Conservation (phyloP, 2,113 vertebrate species). For the Caranx melampygus region DNA sequence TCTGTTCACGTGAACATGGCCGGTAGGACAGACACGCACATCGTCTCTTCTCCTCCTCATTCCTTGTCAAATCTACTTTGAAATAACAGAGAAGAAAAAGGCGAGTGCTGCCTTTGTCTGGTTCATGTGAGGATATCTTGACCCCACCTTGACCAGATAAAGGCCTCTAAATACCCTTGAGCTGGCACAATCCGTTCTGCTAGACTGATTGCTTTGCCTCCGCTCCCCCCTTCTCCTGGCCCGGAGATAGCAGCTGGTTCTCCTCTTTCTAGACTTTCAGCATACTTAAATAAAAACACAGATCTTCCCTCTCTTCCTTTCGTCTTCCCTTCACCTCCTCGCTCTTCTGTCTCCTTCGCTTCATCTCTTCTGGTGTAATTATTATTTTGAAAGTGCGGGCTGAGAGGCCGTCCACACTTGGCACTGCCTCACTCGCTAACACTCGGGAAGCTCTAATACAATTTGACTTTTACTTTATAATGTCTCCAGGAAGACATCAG, state of each 20-base stretch:
- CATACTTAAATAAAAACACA: conserved; percentile 75
- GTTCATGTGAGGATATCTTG: conserved; percentile 64
- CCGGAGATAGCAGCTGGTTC: conserved; percentile 78
- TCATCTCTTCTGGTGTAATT: conserved; percentile 74
- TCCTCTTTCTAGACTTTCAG: conserved; percentile 75
- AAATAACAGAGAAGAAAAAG: not conserved
- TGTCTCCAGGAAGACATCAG: conserved; percentile 75
- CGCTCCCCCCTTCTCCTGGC: conserved; percentile 41
- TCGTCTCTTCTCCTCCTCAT: not conserved
- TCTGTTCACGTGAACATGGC: too few species aligned
- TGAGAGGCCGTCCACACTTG: conserved; percentile 70
- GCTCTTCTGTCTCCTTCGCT: conserved; percentile 60
- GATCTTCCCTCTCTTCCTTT: conserved; percentile 63
- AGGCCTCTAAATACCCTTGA: conserved; percentile 30
- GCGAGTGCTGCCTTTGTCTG: conserved; percentile 9
- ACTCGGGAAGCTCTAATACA: conserved; percentile 68
- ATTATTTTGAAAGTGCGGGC: conserved; percentile 77
- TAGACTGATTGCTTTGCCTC: conserved; percentile 26
- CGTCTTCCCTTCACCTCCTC: conserved; percentile 50
- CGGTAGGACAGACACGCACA: too few species aligned
- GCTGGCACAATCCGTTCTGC: conserved; percentile 48
- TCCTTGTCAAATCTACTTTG: not conserved
- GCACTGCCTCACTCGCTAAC: conserved; percentile 68
- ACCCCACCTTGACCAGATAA: conserved; percentile 64
- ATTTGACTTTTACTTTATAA: conserved; percentile 79